phyloP scores from a whole-genome alignment of 2,888 invertebrate genomes.

The Scaptodrosophila latifasciaeformis region DNA sequence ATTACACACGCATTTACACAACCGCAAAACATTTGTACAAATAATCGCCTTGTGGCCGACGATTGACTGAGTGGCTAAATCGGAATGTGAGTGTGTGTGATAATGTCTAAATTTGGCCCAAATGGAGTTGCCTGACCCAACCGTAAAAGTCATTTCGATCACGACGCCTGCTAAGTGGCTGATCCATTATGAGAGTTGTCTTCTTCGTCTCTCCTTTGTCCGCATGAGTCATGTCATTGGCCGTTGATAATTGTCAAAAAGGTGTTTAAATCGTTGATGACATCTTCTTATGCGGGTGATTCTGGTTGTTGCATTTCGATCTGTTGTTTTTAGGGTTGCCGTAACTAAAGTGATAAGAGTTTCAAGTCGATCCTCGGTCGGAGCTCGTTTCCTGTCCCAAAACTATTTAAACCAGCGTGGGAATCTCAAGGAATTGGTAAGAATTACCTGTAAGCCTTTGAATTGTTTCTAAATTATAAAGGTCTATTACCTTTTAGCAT shows the following conservation, averaged over 20 bases:
- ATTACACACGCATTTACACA: constrained; percentile 62
- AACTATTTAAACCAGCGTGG: no score
- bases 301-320: no score
- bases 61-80: constrained; percentile 2
- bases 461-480: no score
- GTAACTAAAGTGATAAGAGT: constrained; percentile 39
- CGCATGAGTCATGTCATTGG: constrained; percentile 39
- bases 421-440: no score
- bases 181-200: constrained; percentile 48
- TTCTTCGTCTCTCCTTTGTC: not conserved
- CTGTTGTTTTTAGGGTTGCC: no score
- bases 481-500: no score
- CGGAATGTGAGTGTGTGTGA: constrained; percentile 26
- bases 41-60: constrained; percentile 24
- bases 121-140: constrained; percentile 30
- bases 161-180: constrained; percentile 53
- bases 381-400: constrained; percentile 52
- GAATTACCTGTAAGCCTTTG: no score
- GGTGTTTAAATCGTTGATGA: constrained; percentile 9
- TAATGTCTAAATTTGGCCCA: constrained; percentile 66
- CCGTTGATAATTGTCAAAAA: constrained; percentile 50
- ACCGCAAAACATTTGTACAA: constrained; percentile 52
- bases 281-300: constrained; percentile 48
- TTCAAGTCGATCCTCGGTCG: constrained; percentile 26
- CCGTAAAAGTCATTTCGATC: constrained; percentile 42